Conservation (phyloP, 2,888 invertebrate species). For the Caenorhabditis uteleia region DNA sequence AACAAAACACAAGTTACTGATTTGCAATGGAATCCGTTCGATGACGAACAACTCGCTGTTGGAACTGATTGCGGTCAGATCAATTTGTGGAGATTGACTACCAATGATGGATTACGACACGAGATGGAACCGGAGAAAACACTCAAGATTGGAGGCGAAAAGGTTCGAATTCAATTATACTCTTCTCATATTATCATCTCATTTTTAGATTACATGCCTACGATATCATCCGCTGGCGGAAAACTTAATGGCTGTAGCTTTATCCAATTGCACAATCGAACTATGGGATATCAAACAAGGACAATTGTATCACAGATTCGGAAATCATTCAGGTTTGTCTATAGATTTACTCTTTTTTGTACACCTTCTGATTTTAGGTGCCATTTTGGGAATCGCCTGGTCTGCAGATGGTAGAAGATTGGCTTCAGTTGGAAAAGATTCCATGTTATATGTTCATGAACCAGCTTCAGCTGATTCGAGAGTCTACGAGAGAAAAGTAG, state of each 20-base stretch:
- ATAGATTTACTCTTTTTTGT: conserved; percentile 3
- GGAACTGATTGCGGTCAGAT: conserved; percentile 79
- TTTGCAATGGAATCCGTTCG: conserved; percentile 92
- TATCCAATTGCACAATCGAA: conserved; percentile 77
- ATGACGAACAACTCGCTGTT: conserved; percentile 81
- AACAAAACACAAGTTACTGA: conserved; percentile 83
- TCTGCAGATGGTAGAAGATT: conserved; percentile 86
- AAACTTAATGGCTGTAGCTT: conserved; percentile 85
- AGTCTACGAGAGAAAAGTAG: conserved; percentile 16
- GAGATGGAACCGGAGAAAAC: conserved; percentile 49
- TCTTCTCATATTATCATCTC: background rate
- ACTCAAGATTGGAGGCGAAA: conserved; percentile 53
- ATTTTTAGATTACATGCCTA: too few relatives aligned
- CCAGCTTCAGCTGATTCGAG: conserved; percentile 22
- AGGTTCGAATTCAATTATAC: conserved; percentile 40
- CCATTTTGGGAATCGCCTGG: conserved; percentile 86
- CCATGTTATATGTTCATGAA: conserved; percentile 40
- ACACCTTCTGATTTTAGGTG: conserved; percentile 25
- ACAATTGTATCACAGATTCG: conserved; percentile 31
- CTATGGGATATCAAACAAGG: conserved; percentile 36
- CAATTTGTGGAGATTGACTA: conserved; percentile 46
- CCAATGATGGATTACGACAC: conserved; percentile 39
- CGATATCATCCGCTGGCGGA: conserved; percentile 88
- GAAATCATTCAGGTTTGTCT: conserved; percentile 17
- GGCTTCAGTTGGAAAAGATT: conserved; percentile 84